Evolutionary conservation across 2,888 invertebrate genomes (phyloP).

Genomic region (Drosophila fulvimacula): DNA sequence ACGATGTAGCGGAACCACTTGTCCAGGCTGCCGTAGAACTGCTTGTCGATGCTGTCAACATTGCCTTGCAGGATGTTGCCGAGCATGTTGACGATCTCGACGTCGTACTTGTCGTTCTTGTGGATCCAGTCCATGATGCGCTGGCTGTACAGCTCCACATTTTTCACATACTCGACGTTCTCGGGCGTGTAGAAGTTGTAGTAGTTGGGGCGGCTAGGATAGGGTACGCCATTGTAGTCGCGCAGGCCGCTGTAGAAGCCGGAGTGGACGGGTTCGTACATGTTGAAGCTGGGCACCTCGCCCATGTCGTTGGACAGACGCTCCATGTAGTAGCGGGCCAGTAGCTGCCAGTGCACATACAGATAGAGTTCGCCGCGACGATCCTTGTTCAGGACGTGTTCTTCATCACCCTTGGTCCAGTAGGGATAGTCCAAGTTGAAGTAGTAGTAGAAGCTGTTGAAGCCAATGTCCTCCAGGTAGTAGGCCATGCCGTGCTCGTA

Average conservation of each 20-base stretch:
- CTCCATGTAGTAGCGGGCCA: conserved; percentile 86
- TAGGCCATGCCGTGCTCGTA: conserved; percentile 88
- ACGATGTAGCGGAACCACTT: conserved; percentile 86
- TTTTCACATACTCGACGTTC: conserved; percentile 74
- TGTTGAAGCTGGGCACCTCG: conserved; percentile 87
- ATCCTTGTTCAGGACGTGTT: conserved; percentile 76
- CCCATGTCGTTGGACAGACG: conserved; percentile 89
- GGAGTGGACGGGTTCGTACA: conserved; percentile 86
- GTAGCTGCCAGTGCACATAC: conserved; percentile 85
- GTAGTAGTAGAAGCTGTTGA: conserved; percentile 90
- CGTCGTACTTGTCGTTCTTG: conserved; percentile 68
- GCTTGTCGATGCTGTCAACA: conserved; percentile 85
- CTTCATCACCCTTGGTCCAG: conserved; percentile 87
- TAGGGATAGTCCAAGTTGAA: conserved; percentile 89
- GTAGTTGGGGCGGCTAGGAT: conserved; percentile 88
- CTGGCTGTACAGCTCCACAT: conserved; percentile 86
- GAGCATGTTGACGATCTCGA: conserved; percentile 84
- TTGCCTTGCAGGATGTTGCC: conserved; percentile 87
- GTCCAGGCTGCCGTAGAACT: conserved; percentile 86
- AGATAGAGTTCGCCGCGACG: conserved; percentile 85
- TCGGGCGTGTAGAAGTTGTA: conserved; percentile 85
- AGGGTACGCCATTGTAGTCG: conserved; percentile 88
- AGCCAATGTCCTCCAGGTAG: conserved; percentile 91
- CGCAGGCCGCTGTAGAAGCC: conserved; percentile 88
- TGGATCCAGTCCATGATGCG: conserved; percentile 87